Percentiles rank a stretch among this genome's conserved stretches.
phyloP scores from a whole-genome alignment of 2,113 vertebrate species.

The Poicephalus meyeri region DNA sequence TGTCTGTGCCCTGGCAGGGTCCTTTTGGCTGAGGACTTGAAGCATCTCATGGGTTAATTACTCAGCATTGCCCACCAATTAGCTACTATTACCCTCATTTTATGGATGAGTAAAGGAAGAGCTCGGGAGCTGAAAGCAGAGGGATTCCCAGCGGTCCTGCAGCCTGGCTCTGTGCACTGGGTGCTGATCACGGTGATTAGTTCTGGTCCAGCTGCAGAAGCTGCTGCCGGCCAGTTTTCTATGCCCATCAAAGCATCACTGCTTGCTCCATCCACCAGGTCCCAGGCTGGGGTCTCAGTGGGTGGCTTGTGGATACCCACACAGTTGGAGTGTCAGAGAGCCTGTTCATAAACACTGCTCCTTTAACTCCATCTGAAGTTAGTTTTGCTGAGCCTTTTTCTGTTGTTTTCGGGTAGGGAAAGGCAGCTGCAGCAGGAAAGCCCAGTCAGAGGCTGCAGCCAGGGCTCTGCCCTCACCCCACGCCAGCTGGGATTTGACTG shows the following conservation, averaged over 20 bases:
- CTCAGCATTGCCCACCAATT: not conserved
- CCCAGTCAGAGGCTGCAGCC: not conserved
- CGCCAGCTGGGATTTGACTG: not conserved
- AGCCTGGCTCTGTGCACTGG: not conserved
- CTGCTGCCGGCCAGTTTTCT: not conserved
- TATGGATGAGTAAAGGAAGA: conserved; percentile 55
- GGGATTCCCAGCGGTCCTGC: not conserved
- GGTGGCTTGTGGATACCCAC: not conserved
- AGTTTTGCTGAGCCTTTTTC: not conserved
- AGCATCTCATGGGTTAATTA: conserved; percentile 15
- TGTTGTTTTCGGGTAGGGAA: not conserved
- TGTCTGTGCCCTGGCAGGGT: not conserved
- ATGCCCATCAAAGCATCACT: not conserved
- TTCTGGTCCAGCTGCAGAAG: conserved; percentile 11
- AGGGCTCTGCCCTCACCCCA: not conserved
- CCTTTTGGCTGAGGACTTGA: not conserved
- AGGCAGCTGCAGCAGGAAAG: conserved; percentile 50
- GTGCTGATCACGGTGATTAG: not conserved
- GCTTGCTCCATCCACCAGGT: not conserved
- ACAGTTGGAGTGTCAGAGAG: not conserved
- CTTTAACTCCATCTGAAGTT: conserved; percentile 16
- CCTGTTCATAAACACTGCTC: not conserved
- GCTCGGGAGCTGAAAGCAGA: not conserved
- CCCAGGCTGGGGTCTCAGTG: fast-evolving
- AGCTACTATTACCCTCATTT: conserved; percentile 52